Base-by-base conservation (phyloP, 2,888 invertebrate species). In the Luffia ferchaultella region DNA sequence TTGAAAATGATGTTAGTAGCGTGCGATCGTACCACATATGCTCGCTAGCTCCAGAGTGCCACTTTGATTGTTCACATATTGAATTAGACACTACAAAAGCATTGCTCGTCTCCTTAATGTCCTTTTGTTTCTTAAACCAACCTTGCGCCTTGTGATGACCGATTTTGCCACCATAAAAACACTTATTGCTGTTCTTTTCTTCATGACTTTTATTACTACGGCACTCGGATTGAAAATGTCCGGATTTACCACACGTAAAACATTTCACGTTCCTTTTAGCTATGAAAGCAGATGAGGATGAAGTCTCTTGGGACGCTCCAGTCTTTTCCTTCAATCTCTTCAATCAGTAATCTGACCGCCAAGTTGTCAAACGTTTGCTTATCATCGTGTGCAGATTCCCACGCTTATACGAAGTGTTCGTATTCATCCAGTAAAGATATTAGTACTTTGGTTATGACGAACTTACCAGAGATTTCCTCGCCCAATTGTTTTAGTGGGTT, bases 351-450 rank as follows among this genome's bases (percentile, higher is more conserved):
- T 42, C 51, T 49, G 9, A 51, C 48, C 1, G 47, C 47, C 12
- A 53, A 45, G 20, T 53, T 51, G 20, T 52, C 46, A 15, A 48
- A 16, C 2, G 40, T 52, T 50, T 52, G 52, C 46, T 50, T 50
- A n/a, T 50, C 48, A n/a, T 49, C 18, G 57, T 45, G 46, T 15
- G 45, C 50, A 1, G 54, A 52, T 45, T 54, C 50, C 49, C 52
- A 52, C 2, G 50, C 61, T 1, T 60, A 59, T 9, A 56, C 48
- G 53, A 62, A 64, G 53, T 62, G 58, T 49, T 57, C 56, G 48
- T 55, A 57, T 44, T 58, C 18, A 17, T 57, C 57, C n/a, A 59
- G 59, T 30, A 60, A 46, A 16, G 56, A 56, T 51, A 58, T 58
- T 18, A 58, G 18, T 5, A 60, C 54, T 57, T 60, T 57, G 15